These are phyloP conservation scores for Aramus guarauna DNA, from an alignment of 2,113 vertebrate genomes.

Conservation along the genomic window DNA sequence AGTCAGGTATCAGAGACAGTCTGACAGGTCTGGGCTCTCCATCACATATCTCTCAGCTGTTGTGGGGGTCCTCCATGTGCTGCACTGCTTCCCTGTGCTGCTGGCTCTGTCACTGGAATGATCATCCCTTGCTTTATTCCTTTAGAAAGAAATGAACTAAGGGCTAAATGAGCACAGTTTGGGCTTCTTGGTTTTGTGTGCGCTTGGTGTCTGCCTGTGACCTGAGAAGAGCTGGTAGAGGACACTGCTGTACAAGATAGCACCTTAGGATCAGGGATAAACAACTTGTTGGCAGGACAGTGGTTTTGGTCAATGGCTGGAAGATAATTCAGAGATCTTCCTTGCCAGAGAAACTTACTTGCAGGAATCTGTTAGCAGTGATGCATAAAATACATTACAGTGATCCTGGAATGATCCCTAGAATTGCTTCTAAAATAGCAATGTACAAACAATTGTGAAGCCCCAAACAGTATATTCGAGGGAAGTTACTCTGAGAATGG, in stretches of 20 bases:
- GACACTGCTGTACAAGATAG: background rate
- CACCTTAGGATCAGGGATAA: background rate
- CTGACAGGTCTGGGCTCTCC: background rate
- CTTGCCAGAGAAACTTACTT: background rate
- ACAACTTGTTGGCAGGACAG: too few species aligned
- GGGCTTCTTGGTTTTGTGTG: background rate
- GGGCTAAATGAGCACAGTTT: background rate
- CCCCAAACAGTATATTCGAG: background rate
- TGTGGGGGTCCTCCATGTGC: background rate
- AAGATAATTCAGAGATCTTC: background rate
- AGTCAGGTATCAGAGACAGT: background rate
- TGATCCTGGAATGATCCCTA: background rate
- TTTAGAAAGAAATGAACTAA: background rate
- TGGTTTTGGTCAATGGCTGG: background rate
- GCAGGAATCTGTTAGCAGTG: slow-evolving; percentile 41
- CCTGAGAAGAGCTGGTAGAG: background rate
- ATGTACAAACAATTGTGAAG: background rate
- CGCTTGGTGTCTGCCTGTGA: background rate
- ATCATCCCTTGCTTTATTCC: background rate
- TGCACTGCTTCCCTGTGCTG: background rate
- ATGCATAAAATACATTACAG: slow-evolving; percentile 14
- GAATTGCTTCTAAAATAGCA: background rate
- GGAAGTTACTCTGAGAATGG: background rate
- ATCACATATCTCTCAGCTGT: background rate
- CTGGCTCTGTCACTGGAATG: background rate